Conservation (phyloP, 2,113 vertebrate species). For the Toxotes jaculatrix region DNA sequence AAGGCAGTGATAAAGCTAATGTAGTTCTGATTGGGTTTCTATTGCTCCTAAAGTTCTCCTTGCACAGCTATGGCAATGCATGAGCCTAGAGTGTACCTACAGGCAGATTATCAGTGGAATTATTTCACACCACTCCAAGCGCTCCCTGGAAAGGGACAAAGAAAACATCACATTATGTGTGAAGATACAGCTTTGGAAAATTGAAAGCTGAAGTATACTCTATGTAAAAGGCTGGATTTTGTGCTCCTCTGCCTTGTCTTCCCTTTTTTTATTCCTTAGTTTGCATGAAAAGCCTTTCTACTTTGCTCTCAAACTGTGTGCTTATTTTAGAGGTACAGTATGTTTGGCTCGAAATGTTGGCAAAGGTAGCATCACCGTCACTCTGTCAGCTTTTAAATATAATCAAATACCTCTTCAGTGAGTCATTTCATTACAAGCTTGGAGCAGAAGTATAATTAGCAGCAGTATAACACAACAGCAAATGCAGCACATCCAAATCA, state of each 20-base stretch:
- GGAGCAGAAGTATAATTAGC: constrained; percentile 63
- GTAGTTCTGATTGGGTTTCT: constrained; percentile 40
- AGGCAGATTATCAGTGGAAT: constrained; percentile 63
- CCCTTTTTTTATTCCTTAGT: constrained; percentile 36
- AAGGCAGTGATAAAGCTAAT: constrained; percentile 36
- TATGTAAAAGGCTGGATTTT: constrained; percentile 37
- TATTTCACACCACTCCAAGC: constrained; percentile 59
- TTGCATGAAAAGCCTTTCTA: constrained; percentile 54
- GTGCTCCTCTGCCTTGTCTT: constrained; percentile 32
- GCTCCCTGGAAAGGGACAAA: constrained; percentile 49
- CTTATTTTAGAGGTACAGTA: constrained; percentile 45
- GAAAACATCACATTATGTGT: constrained; percentile 60
- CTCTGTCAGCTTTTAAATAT: constrained; percentile 68
- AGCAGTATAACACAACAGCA: constrained; percentile 50
- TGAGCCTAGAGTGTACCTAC: constrained; percentile 37
- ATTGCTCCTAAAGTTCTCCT: constrained; percentile 7
- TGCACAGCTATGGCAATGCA: constrained; percentile 36
- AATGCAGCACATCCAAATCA: constrained; percentile 43
- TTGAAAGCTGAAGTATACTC: constrained; percentile 41
- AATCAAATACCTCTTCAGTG: constrained; percentile 76
- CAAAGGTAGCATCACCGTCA: constrained; percentile 62
- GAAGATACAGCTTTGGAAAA: constrained; percentile 51
- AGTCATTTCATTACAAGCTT: constrained; percentile 69
- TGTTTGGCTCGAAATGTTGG: constrained; percentile 59
- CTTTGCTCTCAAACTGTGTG: constrained; percentile 50